Percentiles rank a stretch among this genome's conserved stretches.
phyloP scores from a whole-genome alignment of 2,888 invertebrate genomes.

The Drosophila histrio region DNA sequence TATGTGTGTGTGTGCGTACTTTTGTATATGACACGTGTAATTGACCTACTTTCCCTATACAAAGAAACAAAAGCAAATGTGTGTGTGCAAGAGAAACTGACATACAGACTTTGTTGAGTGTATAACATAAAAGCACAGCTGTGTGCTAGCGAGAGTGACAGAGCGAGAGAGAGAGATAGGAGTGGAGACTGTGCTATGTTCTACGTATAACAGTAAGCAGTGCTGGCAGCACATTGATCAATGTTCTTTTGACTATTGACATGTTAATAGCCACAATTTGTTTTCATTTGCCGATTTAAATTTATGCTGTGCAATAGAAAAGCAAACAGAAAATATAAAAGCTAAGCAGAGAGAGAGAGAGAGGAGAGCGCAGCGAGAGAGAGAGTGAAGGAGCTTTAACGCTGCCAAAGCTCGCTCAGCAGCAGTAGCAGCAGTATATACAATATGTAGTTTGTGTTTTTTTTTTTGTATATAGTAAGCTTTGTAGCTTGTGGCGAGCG shows the following conservation, averaged over 20 bases:
- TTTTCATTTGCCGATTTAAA: conserved; percentile 48
- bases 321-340: background rate
- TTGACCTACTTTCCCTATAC: conserved; percentile 82
- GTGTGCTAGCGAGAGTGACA: conserved; percentile 2
- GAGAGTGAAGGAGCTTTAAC: conserved; percentile 44
- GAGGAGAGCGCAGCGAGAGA: background rate
- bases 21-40: conserved; percentile 79
- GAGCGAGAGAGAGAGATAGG: background rate
- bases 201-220: background rate
- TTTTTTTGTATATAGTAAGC: too few relatives aligned
- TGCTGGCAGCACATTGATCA: conserved; percentile 36
- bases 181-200: background rate
- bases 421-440: background rate
- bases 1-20: conserved; percentile 4
- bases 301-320: conserved; percentile 8
- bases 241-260: conserved; percentile 49
- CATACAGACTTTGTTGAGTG: background rate
- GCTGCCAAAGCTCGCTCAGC: conserved; percentile 34
- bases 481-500: conserved; percentile 30
- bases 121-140: too few relatives aligned
- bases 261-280: conserved; percentile 57
- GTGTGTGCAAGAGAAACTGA: conserved; percentile 7
- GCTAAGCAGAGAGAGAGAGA: background rate
- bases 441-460: too few relatives aligned
- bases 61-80: conserved; percentile 46